Evolutionary conservation across 2,797 vertebrate genomes (phyloP), one percentile per base, ranked within the genome.

Genomic region (Pachyuromys duprasi): DNA sequence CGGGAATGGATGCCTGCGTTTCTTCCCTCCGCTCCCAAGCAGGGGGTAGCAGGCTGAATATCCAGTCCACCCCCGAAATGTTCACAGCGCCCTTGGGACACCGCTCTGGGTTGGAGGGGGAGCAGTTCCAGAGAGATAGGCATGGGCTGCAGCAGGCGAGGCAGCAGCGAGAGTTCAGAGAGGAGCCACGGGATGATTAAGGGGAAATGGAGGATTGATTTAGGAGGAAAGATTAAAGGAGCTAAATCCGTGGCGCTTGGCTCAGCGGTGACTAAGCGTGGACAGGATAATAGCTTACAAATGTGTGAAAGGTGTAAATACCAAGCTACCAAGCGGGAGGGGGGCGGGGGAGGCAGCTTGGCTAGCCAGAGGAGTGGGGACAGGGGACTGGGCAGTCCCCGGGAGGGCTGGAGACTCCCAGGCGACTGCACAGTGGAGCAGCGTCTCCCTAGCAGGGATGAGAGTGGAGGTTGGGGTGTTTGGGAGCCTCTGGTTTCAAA

Each of bases 241-340:
- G 97, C 97, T 98, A 98, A 98, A 98, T 98, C 97, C 97, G 96
- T 95, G 97, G 97, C 97, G 97, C 97, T 97, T 97, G 97, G 97
- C 97, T 98, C 97, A 96, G 97, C 97, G 97, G 97, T 98, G 97
- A 98, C 97, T 97, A 98, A 98, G 97, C 97, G 97, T 97, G 97
- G 97, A 98, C 98, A 97, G 98, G 97, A 98, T 98, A 98, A 98
- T 98, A 98, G 98, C 98, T 98, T 98, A 98, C 98, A 98, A 98
- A 98, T 98, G 98, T 98, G 98, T 98, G 98, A 98, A 98, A 98
- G 97, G 98, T 98, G 98, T 98, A 98, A 98, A 98, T 98, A 98
- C 98, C 97, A 98, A 96, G 88, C 79, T n/a, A n/a, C n/a, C n/a
- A n/a, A n/a, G n/a, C n/a, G n/a, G n/a, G n/a, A n/a, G 94, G 98